Evolutionary conservation across 2,113 vertebrate species (phyloP), one percentile per base, ranked within the genome.

Genomic region (Irena cyanogastra): DNA sequence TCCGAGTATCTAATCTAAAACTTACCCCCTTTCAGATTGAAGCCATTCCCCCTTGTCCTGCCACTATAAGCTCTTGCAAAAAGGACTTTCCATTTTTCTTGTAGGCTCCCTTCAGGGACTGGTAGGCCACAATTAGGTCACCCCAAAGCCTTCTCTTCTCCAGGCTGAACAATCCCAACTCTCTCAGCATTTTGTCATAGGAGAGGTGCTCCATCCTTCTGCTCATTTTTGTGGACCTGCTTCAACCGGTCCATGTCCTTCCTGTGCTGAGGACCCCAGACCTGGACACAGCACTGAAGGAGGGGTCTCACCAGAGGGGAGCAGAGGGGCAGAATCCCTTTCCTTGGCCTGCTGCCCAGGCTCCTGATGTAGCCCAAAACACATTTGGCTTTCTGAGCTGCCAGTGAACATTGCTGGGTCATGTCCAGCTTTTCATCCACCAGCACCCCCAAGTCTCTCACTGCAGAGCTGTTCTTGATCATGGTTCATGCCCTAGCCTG

Each of bases 391-490:
- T 23, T 81, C 52, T 44, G 52, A 31, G 42, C 21, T 72, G 35
- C 12, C 14, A 68, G 78, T n/a, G 45, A n/a, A n/a, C 11, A 11
- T 24, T 33, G 61, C 28, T 68, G 45, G 45, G 53, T 68, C 24
- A 53, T 35, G 33, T 45, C 39, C 54, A 87, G 39, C 23, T 35
- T 28, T 35, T 61, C 23, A 28, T 19, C 18, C 78, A 45, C 16
- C 45, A 68, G 61, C 28, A 82, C 7, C 20, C 22, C 7, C 39
- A 60, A 45, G 20, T 41, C 13, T 30, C 27, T 56, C 69, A 21
- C 11, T 1, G 6, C 11, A n/a, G 45, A 3, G 19, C 13, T 52
- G 39, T 45, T n/a, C 39, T 60, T 0, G 0, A 1, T 39, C 39
- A n/a, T n/a, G 68, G 6, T 7, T 68, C 33, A 39, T n/a, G 5